phyloP scores from a whole-genome alignment of 2,797 vertebrate species.

The Acipenser transmontanus region DNA sequence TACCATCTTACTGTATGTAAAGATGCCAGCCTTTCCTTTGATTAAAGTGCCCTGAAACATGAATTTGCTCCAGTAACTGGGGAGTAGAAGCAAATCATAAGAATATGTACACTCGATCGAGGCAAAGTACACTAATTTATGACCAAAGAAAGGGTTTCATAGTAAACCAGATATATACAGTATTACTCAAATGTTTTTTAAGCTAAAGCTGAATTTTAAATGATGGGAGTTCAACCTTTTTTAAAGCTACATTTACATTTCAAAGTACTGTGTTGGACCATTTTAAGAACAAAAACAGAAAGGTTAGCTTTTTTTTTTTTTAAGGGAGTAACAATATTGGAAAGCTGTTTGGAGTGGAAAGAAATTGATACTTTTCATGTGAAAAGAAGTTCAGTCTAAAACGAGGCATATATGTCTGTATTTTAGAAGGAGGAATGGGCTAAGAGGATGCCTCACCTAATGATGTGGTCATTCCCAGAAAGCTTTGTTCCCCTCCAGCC shows the following conservation, averaged over 20 bases:
- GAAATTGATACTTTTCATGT: slow-evolving; percentile 58
- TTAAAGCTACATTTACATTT: slow-evolving; percentile 69
- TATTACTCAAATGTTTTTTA: slow-evolving; percentile 41
- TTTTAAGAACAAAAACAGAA: slow-evolving; percentile 56
- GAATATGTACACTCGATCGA: slow-evolving; percentile 50
- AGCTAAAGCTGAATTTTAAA: slow-evolving; percentile 61
- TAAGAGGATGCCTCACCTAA: neutral
- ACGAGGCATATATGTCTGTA: too few relatives aligned
- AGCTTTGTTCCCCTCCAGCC: neutral
- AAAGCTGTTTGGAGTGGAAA: slow-evolving; percentile 50
- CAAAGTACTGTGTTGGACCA: slow-evolving; percentile 47
- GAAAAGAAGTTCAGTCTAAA: slow-evolving; percentile 33
- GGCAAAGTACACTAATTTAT: slow-evolving; percentile 65
- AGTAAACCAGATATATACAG: slow-evolving; percentile 31
- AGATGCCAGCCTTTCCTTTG: slow-evolving; percentile 62
- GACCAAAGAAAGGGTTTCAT: slow-evolving; percentile 51
- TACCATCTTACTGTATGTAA: slow-evolving; percentile 55
- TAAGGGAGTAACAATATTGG: slow-evolving; percentile 52
- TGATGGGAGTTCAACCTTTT: slow-evolving; percentile 60
- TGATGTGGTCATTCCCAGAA: neutral
- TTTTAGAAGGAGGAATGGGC: too few relatives aligned
- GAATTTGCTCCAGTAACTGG: slow-evolving; percentile 52
- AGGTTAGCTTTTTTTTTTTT: slow-evolving; percentile 56
- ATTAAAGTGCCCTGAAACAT: slow-evolving; percentile 55
- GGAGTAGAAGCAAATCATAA: slow-evolving; percentile 50